Base-by-base conservation (phyloP, 2,113 vertebrate species). In the Cryptoleucopteryx plumbea region DNA sequence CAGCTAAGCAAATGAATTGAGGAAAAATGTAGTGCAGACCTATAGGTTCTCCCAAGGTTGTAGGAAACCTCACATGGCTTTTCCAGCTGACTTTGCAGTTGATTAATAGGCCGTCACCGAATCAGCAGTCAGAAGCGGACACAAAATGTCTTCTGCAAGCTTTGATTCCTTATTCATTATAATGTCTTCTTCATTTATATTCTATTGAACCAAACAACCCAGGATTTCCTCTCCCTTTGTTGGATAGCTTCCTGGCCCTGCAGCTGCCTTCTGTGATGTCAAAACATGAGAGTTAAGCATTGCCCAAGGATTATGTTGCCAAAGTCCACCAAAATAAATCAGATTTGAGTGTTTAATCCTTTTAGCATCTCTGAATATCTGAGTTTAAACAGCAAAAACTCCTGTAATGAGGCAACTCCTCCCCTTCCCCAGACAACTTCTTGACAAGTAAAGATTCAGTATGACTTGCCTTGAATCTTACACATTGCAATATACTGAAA, bases 171-270 rank as follows among this genome's bases (percentile, higher is more conserved):
- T 94, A 72, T 84, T 94, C 91, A 94, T 83, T 86, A 42, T 55
- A 93, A 94, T 65, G 58, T 94, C 61, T 25, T 95, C 94, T 97
- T 97, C 95, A 93, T 95, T 94, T 94, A 71, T 82, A 94, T 96
- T 97, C 96, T 75, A 55, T 67, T 87, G 93, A 96, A 92, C 56
- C 80, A 21, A 96, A 90, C 52, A 96, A 61, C 65, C 43, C 82
- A 92, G 95, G 88, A 96, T 96, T 94, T 97, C 96, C 93, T 92
- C 65, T 94, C 53, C 45, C 66, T 94, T 97, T 96, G 91, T 92
- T 95, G 65, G 58, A 56, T 40, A 73, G 93, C 53, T 97, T 96
- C 96, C 96, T 95, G 80, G 72, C 50, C 56, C 56, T 87, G 95
- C 94, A 97, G 91, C 94, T 97, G 97, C 95, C 55, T 93, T 92